phyloP scores from a whole-genome alignment of 2,113 vertebrate species.

The Seriola dumerili region DNA sequence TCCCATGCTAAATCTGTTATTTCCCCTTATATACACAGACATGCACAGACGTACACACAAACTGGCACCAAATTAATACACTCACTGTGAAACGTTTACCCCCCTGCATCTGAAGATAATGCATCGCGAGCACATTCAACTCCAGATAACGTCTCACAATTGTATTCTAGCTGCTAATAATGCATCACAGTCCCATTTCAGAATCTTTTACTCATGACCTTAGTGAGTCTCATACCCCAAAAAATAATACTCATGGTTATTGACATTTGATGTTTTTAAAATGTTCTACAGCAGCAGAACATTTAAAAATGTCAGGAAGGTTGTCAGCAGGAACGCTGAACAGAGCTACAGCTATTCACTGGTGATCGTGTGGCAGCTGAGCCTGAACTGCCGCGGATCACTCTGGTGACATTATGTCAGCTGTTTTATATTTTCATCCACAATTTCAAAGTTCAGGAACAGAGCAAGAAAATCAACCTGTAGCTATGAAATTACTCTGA shows the following conservation, averaged over 20 bases:
- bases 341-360: background rate
- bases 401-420: background rate
- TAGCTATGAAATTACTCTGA: background rate
- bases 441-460: background rate
- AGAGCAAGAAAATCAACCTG: background rate
- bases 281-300: too few relatives aligned
- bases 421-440: background rate
- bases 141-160: too few relatives aligned
- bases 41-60: background rate
- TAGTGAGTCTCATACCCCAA: too few relatives aligned
- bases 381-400: background rate
- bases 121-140: too few relatives aligned
- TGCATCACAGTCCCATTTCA: background rate
- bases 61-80: slow-evolving; percentile 10
- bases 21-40: background rate
- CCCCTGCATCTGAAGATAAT: too few relatives aligned
- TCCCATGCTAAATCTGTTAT: slow-evolving; percentile 52
- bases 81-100: background rate
- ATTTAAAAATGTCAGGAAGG: too few relatives aligned
- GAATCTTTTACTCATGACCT: background rate
- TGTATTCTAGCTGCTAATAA: background rate
- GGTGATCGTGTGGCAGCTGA: background rate
- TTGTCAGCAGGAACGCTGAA: too few relatives aligned
- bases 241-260: too few relatives aligned
- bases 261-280: too few relatives aligned